These are phyloP conservation scores for Polyploca ridens DNA, from an alignment of 2,888 invertebrate species.

Conservation along the genomic window DNA sequence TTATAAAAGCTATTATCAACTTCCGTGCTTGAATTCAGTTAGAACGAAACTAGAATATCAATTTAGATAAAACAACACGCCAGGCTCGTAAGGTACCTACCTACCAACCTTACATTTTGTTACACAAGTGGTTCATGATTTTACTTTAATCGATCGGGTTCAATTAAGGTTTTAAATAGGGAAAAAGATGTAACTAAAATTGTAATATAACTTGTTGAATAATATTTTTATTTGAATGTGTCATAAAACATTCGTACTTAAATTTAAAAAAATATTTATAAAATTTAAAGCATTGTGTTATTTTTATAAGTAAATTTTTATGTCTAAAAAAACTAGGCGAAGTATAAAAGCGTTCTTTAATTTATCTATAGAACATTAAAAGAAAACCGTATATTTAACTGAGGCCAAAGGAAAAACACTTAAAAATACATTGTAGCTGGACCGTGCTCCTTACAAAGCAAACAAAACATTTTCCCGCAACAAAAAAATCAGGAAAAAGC, in stretches of 20 bases:
- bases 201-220: no score
- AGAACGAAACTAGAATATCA: constrained; percentile 42
- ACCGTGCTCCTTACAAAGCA: constrained; percentile 69
- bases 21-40: constrained; percentile 44
- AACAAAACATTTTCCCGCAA: constrained; percentile 77
- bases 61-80: constrained; percentile 39
- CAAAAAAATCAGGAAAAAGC: constrained; percentile 80
- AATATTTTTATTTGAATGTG: no score
- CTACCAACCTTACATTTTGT: not conserved
- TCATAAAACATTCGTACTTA: no score
- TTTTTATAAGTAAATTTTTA: no score
- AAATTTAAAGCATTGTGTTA: no score
- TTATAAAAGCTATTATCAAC: constrained; percentile 35
- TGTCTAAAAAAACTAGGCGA: not conserved
- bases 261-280: no score
- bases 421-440: constrained; percentile 73
- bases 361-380: constrained; percentile 28
- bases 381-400: constrained; percentile 45
- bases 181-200: not conserved
- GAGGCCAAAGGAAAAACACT: constrained; percentile 61
- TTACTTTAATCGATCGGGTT: not conserved
- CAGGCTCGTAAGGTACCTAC: constrained; percentile 13
- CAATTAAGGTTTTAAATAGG: not conserved
- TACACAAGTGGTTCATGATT: not conserved
- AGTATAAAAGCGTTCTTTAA: not conserved